Evolutionary conservation across 1,140 invertebrate species (phyloP).

Genomic region (Diorhabda carinulata): DNA sequence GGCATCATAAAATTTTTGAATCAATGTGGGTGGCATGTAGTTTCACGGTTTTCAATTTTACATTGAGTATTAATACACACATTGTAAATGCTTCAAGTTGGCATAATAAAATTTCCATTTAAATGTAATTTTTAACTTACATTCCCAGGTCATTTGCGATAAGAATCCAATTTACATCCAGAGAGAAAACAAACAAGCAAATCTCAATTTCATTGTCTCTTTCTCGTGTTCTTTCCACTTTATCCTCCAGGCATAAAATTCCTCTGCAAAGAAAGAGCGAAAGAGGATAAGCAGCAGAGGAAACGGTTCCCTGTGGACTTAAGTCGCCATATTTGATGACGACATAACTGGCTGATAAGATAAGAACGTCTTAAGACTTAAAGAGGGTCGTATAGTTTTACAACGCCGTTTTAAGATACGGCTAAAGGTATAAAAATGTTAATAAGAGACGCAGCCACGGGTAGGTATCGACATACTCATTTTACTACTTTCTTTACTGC

Average conservation of each 20-base stretch:
- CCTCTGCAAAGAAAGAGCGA: background rate
- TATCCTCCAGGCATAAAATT: background rate
- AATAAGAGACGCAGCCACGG: conserved; percentile 12
- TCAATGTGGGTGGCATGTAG: too few relatives aligned
- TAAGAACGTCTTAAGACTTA: conserved; percentile 37
- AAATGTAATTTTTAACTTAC: conserved; percentile 1
- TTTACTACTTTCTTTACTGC: conserved; percentile 22
- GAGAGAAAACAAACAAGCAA: background rate
- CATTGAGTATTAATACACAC: too few relatives aligned
- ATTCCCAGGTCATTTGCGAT: background rate
- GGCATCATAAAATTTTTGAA: too few relatives aligned
- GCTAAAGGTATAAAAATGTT: conserved; percentile 31
- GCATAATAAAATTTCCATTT: background rate
- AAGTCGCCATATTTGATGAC: conserved; percentile 36
- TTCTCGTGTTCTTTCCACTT: background rate
- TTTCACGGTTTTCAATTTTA: too few relatives aligned
- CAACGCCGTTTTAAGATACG: conserved; percentile 32
- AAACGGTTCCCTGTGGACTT: conserved; percentile 27
- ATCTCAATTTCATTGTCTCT: background rate
- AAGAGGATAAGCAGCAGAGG: conserved; percentile 12
- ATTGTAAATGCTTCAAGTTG: too few relatives aligned
- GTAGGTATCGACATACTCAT: conserved; percentile 2
- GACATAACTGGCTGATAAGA: conserved; percentile 38
- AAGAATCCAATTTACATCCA: background rate
- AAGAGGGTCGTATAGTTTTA: conserved; percentile 37